Conservation (phyloP, 2,113 vertebrate species). For the Aythya baeri region DNA sequence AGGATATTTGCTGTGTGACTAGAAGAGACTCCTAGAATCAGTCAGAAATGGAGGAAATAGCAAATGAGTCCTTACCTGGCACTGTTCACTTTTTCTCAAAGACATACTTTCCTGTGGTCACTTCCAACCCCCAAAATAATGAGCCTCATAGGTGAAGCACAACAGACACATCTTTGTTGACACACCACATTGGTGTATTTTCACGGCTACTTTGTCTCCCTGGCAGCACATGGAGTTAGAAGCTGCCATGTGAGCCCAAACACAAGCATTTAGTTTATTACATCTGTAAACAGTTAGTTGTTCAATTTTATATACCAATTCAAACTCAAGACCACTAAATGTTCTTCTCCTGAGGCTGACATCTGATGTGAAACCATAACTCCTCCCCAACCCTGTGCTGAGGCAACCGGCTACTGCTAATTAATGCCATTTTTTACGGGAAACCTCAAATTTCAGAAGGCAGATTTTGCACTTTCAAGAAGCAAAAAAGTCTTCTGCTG, state of each 20-base stretch:
- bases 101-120: background rate
- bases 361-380: background rate
- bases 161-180: background rate
- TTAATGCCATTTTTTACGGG: background rate
- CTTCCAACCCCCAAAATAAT: background rate
- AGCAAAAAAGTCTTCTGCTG: background rate
- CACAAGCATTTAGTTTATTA: background rate
- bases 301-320: background rate
- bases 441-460: background rate
- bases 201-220: background rate
- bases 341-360: background rate
- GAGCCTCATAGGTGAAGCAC: background rate
- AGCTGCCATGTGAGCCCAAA: background rate
- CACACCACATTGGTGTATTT: fast-evolving
- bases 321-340: background rate
- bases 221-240: background rate
- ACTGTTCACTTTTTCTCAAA: background rate
- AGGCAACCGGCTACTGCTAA: background rate
- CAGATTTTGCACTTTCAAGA: background rate
- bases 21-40: background rate
- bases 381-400: background rate
- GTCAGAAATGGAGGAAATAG: background rate
- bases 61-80: background rate
- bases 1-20: background rate
- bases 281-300: background rate